These are phyloP conservation scores for Macaria notata DNA, from an alignment of 2,888 invertebrate species.

Conservation along the genomic window DNA sequence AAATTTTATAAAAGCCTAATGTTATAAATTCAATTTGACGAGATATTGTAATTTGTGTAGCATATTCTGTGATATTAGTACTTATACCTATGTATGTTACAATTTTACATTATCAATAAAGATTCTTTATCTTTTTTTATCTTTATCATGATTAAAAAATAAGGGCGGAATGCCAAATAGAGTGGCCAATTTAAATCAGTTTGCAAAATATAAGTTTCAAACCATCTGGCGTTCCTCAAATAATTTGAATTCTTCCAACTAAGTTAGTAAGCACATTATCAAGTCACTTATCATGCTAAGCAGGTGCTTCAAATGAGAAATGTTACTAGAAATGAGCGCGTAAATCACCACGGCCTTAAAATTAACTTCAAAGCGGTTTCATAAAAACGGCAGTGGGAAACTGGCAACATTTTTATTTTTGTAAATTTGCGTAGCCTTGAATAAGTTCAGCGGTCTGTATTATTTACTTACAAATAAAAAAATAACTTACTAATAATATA, in stretches of 20 bases:
- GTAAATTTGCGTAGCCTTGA: background rate
- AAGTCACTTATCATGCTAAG: constrained; percentile 28
- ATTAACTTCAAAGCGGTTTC: constrained; percentile 25
- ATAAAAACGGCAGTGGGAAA: constrained; percentile 12
- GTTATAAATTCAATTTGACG: too few species aligned
- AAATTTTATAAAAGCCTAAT: too few species aligned
- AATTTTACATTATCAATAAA: too few species aligned
- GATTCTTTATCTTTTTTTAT: constrained; percentile 1
- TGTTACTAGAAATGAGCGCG: constrained; percentile 26
- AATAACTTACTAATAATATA: background rate
- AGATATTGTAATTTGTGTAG: too few species aligned
- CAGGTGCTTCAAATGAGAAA: constrained; percentile 32
- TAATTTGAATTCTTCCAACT: constrained; percentile 7
- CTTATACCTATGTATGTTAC: too few species aligned
- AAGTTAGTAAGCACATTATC: constrained; percentile 32
- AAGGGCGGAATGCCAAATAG: too few species aligned
- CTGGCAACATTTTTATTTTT: constrained; percentile 14
- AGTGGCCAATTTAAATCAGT: too few species aligned
- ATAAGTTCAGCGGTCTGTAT: constrained; percentile 12
- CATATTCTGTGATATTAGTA: too few species aligned
- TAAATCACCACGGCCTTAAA: constrained; percentile 27
- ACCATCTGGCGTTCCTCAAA: constrained; percentile 4
- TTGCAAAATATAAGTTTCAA: background rate
- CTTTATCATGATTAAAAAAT: too few species aligned
- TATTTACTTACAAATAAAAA: background rate